A percentile compares a stretch with the other conserved stretches of the same genome.
Conservation (phyloP, 1,140 invertebrate species). For the Augochlora pura region DNA sequence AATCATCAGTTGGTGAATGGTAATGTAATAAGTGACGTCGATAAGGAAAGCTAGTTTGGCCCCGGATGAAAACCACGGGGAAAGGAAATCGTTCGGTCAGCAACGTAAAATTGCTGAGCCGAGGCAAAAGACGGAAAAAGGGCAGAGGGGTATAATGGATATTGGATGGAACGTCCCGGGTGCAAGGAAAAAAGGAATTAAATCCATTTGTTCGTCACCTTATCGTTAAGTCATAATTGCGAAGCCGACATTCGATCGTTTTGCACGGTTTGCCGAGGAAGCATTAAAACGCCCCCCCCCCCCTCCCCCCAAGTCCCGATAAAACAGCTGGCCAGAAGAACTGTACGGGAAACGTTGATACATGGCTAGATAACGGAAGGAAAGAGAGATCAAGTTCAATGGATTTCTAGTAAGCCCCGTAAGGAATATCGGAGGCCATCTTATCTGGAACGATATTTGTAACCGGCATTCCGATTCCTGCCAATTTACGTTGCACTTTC, state of each 20-base stretch:
- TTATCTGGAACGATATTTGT: conserved; percentile 40
- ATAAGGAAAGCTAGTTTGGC: conserved; percentile 44
- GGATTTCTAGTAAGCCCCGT: conserved; percentile 32
- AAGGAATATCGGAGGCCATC: conserved; percentile 35
- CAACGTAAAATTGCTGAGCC: conserved; percentile 43
- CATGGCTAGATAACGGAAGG: conserved; percentile 17
- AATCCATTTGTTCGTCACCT: conserved; percentile 46
- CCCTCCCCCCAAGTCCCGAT: too few relatives aligned
- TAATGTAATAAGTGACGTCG: conserved; percentile 44
- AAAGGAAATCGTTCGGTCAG: conserved; percentile 40
- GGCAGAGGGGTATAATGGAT: conserved; percentile 25
- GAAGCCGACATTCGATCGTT: not conserved
- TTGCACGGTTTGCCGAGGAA: not conserved
- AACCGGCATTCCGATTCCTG: conserved; percentile 6
- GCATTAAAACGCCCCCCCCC: not conserved
- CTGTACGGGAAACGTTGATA: conserved; percentile 30
- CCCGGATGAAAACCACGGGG: not conserved
- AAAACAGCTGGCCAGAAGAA: conserved; percentile 14
- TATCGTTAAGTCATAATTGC: conserved; percentile 49
- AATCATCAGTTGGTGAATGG: conserved; percentile 12
- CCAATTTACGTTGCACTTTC: conserved; percentile 24
- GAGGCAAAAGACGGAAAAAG: conserved; percentile 20
- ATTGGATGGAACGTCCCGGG: conserved; percentile 5
- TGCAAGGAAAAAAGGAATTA: conserved; percentile 12
- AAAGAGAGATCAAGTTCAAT: conserved; percentile 33